Base-by-base conservation (phyloP, 2,888 invertebrate genomes). In the Aricia artaxerxes region DNA sequence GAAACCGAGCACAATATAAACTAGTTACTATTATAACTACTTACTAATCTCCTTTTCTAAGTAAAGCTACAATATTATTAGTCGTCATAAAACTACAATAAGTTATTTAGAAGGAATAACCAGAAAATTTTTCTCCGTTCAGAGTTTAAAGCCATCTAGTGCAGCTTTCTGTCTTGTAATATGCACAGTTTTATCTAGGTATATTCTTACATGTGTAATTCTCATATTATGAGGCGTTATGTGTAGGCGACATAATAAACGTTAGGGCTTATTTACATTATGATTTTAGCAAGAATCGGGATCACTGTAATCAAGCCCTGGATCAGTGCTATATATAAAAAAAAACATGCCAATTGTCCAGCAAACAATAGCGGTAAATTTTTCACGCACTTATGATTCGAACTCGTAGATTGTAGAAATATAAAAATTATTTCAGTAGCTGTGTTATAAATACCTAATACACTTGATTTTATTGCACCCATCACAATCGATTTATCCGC, bases 21-120 rank as follows among this genome's bases (percentile, higher is more conserved):
- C 35, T 69, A 69, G 9, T 38, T 4, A 31, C 6, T 35, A 35
- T 64, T 9, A 31, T 64, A 7, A 31, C 69, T 38, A 69, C 35
- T 38, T 16, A 69, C 38, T 69, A 69, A 35, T 13, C 13, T 38
- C 13, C 35, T 69, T 69, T 35, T 69, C 69, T 69, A 69, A 69
- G 64, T 64, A 64, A 64, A 64, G 69, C 35, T 69, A 38, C 35
- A 69, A 35, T 69, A 61, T 61, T 69, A 69, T 69, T 38, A 38
- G 13, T 69, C 35, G 38, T 69, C 69, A 69, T 38, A 69, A 69
- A 69, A 13, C 69, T 38, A 38, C 35, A 69, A 69, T 38, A 35
- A 69, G 13, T 69, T 69, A 53, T 53, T 13, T 53, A 16, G 16
- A 38, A 35, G 69, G 11, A 11, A 7, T 69, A 69, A 69, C 31